Base-by-base conservation (phyloP, 2,797 vertebrate species). In the Sphaeramia orbicularis region DNA sequence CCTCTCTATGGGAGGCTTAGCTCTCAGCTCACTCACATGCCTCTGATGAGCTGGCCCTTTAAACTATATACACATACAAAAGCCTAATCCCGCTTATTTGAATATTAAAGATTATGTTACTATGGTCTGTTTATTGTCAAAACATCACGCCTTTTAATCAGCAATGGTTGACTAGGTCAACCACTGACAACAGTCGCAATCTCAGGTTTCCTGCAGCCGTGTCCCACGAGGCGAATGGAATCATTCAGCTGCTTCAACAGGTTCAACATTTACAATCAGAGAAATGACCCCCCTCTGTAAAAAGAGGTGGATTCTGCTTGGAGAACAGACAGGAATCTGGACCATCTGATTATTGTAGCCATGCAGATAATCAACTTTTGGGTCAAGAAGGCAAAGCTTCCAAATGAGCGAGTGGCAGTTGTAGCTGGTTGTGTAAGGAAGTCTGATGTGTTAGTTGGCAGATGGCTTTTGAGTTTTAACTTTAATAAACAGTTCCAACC, bases 11-110 rank as follows among this genome's bases (percentile, higher is more conserved):
- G 71, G 72, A 85, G 74, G 79, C 71, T 87, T 59, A 81, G 65
- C 66, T 45, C 56, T 56, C 42, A 63, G 71, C 76, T 84, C 61
- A 71, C 66, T 86, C 73, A 71, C 76, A 75, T 77, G 77, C 58
- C 69, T 74, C 73, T 80, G 69, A 77, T 71, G 60, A 79, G 74
- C 57, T 78, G 52, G 53, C 48, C 54, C 71, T 74, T 71, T 71
- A 71, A 83, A 81, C 70, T 42, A 76, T 51, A 64, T 27, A 68
- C 52, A 69, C 52, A 60, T 65, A 74, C 43, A 61, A 44, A 62
- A 30, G 13, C 32, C 52, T 76, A 80, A 76, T 85, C 81, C 69
- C 19, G n/a, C 71, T 83, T 56, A 80, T 88, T 86, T 83, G 45
- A 80, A 81, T 86, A 78, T 81, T 73, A 53, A 65, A 76, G 62